Evolutionary conservation across 2,888 invertebrate genomes (phyloP).

Genomic region (Heteromurus nitidus): DNA sequence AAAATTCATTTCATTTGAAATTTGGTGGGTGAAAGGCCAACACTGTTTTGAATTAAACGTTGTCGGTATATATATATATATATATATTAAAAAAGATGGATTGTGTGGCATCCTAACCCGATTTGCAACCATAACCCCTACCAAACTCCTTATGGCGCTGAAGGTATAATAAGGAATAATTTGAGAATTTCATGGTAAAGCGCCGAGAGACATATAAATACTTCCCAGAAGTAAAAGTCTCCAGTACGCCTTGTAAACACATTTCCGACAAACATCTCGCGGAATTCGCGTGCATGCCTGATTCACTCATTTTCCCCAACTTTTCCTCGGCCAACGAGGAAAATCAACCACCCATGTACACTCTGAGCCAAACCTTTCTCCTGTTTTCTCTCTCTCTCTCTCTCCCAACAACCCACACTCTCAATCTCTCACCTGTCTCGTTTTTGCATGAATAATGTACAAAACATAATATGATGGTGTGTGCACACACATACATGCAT

Average conservation of each 20-base stretch:
- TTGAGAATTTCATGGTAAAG: background rate
- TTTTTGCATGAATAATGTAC: background rate
- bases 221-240: background rate
- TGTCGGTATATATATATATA: too few species aligned
- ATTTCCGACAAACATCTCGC: background rate
- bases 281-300: constrained; percentile 5
- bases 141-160: background rate
- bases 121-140: background rate
- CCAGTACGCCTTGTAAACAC: background rate
- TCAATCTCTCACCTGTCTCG: constrained; percentile 40
- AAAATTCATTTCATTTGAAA: too few species aligned
- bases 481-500: background rate
- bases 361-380: constrained; percentile 45
- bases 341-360: constrained; percentile 33
- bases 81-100: background rate
- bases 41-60: too few species aligned
- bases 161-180: background rate
- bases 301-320: background rate
- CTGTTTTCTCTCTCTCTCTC: constrained; percentile 34
- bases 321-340: background rate
- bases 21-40: too few species aligned
- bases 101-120: constrained; percentile 3
- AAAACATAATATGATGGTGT: background rate
- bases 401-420: constrained; percentile 17
- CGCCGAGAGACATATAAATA: background rate